Evolutionary conservation across 2,888 invertebrate species (phyloP), one percentile per base, ranked within the genome.

Genomic region (Pristionchus maxplancki): DNA sequence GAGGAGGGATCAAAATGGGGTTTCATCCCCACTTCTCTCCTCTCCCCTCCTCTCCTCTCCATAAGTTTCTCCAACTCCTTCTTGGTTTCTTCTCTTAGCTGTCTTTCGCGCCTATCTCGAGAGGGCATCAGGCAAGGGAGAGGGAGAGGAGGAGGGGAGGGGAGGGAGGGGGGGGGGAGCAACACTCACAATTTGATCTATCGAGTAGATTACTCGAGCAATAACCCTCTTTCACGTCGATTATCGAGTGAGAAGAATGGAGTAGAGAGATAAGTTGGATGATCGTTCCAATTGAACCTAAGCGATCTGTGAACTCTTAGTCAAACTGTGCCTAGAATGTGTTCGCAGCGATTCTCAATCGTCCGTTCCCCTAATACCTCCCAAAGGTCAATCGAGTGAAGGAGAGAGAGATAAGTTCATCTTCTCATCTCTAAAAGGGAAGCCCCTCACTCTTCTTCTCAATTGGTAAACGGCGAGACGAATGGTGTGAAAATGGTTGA

Each of bases 171-270:
- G 15, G 40, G 67, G 15, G 34, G 9, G 37, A 37, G 71, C 71
- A 71, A 71, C 71, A 71, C 71, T 71, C 58, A 71, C 71, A 71
- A 71, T 3, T 71, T 71, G 71, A 71, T 71, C 71, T 34, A 71
- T 17, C 31, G 28, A 31, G 15, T 28, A 67, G 64, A 67, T 67
- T 67, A 67, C 64, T 64, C 64, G 13, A 24, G 20, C 58, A n/a
- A 24, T 58, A n/a, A 67, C 31, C 11, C 64, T 31, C 64, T 67
- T 31, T 67, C 5, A 31, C 64, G 34, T 4, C 34, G 71, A 71
- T 71, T 71, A 71, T 71, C 37, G 71, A 58, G n/a, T 58, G n/a
- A 58, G 71, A 71, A 37, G 71, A 37, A 20, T 58, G 44, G 24
- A 8, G 24, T 58, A 20, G n/a, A 6, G 0, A 2, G 13, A 8